Conservation (phyloP, 2,797 vertebrate species). For the Hozukius guyotensis region DNA sequence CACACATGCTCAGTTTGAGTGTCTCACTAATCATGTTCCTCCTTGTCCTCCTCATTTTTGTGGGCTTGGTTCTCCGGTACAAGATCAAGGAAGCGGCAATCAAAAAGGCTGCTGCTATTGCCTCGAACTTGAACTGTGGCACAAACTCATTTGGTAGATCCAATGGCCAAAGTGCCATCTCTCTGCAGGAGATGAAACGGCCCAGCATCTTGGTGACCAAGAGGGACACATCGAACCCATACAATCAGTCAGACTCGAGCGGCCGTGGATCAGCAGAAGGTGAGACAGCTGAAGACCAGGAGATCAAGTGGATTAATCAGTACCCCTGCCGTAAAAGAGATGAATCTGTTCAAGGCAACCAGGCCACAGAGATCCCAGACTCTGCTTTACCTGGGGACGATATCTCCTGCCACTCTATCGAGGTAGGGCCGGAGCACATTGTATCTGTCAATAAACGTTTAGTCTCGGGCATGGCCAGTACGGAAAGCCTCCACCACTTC, state of each 20-base stretch:
- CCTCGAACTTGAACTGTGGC: constrained; percentile 61
- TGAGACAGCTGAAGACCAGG: constrained; percentile 91
- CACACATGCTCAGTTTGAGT: constrained; percentile 83
- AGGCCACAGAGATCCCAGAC: constrained; percentile 72
- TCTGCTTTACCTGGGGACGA: constrained; percentile 84
- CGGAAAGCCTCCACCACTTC: constrained; percentile 78
- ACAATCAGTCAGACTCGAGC: constrained; percentile 84
- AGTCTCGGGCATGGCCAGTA: constrained; percentile 69
- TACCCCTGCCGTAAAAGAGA: constrained; percentile 79
- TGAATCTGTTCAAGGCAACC: constrained; percentile 59
- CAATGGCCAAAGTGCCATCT: constrained; percentile 45
- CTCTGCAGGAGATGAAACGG: constrained; percentile 71
- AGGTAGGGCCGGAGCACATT: constrained; percentile 66
- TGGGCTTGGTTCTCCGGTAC: constrained; percentile 82
- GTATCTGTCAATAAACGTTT: constrained; percentile 54
- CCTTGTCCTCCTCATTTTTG: constrained; percentile 80
- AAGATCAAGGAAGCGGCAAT: constrained; percentile 79
- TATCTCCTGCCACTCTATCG: constrained; percentile 82
- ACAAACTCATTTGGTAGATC: constrained; percentile 54
- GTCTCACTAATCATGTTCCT: constrained; percentile 84
- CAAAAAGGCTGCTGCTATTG: constrained; percentile 73
- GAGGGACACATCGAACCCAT: constrained; percentile 68
- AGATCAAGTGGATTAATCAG: constrained; percentile 91
- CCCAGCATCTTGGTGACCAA: constrained; percentile 57
- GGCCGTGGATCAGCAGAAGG: constrained; percentile 89